A percentile compares a stretch with the other conserved stretches of the same genome.
These are phyloP conservation scores for Congeria kusceri DNA, from an alignment of 2,888 invertebrate species.

Conservation along the genomic window DNA sequence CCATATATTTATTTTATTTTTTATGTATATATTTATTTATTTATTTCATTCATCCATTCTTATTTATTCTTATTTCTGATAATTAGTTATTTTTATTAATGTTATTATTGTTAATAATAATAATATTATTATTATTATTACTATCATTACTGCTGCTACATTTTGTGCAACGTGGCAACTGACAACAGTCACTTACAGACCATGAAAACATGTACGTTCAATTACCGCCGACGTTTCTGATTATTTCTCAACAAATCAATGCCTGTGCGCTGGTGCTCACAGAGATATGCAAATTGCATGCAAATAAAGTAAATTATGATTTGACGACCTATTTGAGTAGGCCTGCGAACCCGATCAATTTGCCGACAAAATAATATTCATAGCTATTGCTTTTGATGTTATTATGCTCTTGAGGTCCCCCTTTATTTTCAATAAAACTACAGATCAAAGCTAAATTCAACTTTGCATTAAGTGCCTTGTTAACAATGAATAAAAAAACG, in stretches of 20 bases:
- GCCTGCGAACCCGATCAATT: constrained; percentile 21
- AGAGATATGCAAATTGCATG: constrained; percentile 49
- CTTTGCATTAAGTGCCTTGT: constrained; percentile 35
- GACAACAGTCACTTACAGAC: not conserved
- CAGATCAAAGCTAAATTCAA: constrained; percentile 50
- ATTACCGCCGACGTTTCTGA: not conserved
- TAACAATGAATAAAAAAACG: constrained; percentile 23
- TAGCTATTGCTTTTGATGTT: constrained; percentile 54
- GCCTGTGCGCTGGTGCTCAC: constrained; percentile 16
- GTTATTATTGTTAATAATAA: too few relatives aligned
- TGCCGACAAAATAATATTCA: constrained; percentile 50
- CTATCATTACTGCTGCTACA: too few relatives aligned
- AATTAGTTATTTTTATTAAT: too few relatives aligned
- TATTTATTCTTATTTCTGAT: too few relatives aligned
- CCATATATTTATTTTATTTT: too few relatives aligned
- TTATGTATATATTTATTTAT: too few relatives aligned
- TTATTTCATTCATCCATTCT: too few relatives aligned
- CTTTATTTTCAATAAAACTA: constrained; percentile 30
- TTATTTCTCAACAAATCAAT: constrained; percentile 23
- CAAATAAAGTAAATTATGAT: constrained; percentile 51
- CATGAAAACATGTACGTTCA: not conserved
- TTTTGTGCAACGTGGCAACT: too few relatives aligned
- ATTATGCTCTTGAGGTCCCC: constrained; percentile 29
- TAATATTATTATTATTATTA: too few relatives aligned
- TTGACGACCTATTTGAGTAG: constrained; percentile 11